A percentile compares a stretch with the other conserved stretches of the same genome.
Evolutionary conservation across 2,113 vertebrate species (phyloP).

Genomic region (Alectura lathami): DNA sequence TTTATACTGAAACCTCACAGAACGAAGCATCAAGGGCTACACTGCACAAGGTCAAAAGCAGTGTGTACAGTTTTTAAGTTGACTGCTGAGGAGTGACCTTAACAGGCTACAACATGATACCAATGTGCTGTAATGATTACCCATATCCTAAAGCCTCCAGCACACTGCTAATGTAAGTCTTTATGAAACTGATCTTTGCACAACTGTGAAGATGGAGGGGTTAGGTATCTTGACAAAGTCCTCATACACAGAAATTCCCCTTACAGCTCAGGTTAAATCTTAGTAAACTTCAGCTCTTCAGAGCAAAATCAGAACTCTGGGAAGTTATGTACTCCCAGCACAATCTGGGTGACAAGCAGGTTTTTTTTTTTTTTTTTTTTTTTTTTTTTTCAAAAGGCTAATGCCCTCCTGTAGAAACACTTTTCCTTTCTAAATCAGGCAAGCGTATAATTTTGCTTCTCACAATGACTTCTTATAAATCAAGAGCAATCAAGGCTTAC

Average conservation of each 20-base stretch:
- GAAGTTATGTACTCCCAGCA: too few species aligned
- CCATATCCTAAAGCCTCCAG: neutral
- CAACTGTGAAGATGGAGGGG: neutral
- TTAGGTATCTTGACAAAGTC: neutral
- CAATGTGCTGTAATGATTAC: neutral
- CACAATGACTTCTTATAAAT: neutral
- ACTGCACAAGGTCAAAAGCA: neutral
- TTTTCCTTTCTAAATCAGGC: slow-evolving; percentile 11
- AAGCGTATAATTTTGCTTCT: slow-evolving; percentile 41
- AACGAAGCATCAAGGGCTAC: neutral
- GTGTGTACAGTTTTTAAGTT: neutral
- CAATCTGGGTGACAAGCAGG: too few species aligned
- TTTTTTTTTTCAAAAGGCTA: slow-evolving; percentile 5
- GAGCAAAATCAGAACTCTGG: neutral
- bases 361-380: neutral
- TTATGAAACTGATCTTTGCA: neutral
- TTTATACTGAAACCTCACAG: neutral
- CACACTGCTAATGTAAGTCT: neutral
- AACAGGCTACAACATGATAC: neutral
- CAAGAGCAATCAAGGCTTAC: neutral
- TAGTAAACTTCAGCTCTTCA: neutral
- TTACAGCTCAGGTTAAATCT: neutral
- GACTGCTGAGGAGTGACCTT: neutral
- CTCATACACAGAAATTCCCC: neutral
- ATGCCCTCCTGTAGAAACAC: neutral